Base-by-base conservation (phyloP, 2,888 invertebrate genomes). In the Dasysyrphus tricinctus region DNA sequence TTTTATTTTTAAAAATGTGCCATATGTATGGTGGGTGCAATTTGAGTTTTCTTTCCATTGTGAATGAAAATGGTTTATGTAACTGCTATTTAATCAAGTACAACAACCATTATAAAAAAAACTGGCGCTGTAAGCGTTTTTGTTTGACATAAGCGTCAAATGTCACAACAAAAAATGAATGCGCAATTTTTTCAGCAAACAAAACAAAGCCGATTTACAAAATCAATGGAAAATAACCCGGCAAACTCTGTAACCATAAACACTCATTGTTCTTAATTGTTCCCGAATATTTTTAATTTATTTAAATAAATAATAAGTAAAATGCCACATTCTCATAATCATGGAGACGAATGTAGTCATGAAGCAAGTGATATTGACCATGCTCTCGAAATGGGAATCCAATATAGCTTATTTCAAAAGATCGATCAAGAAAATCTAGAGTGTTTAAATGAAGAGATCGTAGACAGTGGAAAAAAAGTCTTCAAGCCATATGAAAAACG, bases 401-500 rank as follows among this genome's bases (percentile, higher is more conserved):
- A 92, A 59, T 93, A 93, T 67, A 98, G 96, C 93, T 94, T 99
- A 76, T 98, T 95, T 91, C 94, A 96, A 89, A 98, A 97, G 94
- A 98, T 99, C 89, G 97, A 99, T 92, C 94, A 95, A 89, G 95
- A 96, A 51, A 96, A 97, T 91, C 93, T 98, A 32, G 95, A 97
- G 91, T 98, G 98, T 92, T 93, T 99, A 42, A 99, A 99, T 92
- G 99, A 99, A 93, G 94, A 94, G 65, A 92, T 94, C 6, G 98
- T 98, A 89, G 97, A 96, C 34, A 96, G 97, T 12, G 99, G 98
- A 19, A 97, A 96, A 93, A 94, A 94, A 34, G 96, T 99, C 5
- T 99, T 99, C 91, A 98, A 98, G 92, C 94, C 98, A 0, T 98
- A 98, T 96, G 97, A 98, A 89, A 95, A 96, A 86, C 94, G 98